These are phyloP conservation scores for Albula glossodonta DNA, from an alignment of 2,113 vertebrate species.

Conservation along the genomic window DNA sequence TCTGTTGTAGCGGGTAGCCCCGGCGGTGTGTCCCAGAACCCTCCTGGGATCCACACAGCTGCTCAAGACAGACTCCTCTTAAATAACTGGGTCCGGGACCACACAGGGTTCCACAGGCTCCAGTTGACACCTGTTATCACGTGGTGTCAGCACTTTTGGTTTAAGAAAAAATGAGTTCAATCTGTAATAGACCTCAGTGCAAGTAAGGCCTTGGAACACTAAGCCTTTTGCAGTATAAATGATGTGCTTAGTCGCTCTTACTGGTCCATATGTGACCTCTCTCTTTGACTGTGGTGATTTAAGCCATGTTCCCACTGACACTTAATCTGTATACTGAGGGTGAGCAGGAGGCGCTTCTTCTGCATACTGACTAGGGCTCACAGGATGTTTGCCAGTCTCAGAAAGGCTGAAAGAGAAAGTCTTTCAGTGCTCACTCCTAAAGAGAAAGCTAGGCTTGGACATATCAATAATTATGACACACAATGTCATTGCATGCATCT, in stretches of 20 bases:
- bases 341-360: neutral
- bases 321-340: neutral
- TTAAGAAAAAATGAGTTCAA: neutral
- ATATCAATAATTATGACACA: neutral
- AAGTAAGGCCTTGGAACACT: neutral
- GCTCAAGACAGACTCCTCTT: conserved; percentile 43
- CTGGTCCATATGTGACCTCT: neutral
- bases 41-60: conserved; percentile 12
- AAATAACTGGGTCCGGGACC: conserved; percentile 38
- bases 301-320: neutral
- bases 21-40: neutral
- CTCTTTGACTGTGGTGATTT: neutral
- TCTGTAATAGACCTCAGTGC: neutral
- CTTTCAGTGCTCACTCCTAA: neutral
- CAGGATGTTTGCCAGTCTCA: neutral
- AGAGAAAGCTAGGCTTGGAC: neutral
- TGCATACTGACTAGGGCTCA: neutral
- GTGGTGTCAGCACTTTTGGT: conserved; percentile 33
- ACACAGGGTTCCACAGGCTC: conserved; percentile 43
- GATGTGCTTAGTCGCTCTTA: neutral
- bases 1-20: neutral
- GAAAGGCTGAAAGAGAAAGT: neutral
- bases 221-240: neutral
- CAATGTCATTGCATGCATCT: neutral
- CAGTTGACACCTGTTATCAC: conserved; percentile 58